phyloP scores from a whole-genome alignment of 2,797 vertebrate species.

The Pangasius larnaudii region DNA sequence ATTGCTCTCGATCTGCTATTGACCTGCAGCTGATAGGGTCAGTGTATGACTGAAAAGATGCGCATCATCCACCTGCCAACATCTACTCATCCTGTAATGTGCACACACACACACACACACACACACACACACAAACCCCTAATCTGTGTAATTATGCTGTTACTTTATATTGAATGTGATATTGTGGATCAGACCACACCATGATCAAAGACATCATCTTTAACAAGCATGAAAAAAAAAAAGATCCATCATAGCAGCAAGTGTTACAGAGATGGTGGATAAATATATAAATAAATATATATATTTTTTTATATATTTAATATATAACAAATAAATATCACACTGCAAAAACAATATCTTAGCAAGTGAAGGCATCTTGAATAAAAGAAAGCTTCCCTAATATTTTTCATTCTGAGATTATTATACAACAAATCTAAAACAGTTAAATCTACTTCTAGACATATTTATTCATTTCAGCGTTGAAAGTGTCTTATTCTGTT shows the following conservation, averaged over 20 bases:
- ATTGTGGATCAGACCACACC: background rate
- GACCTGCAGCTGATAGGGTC: constrained; percentile 91
- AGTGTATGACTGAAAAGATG: constrained; percentile 75
- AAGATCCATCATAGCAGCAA: background rate
- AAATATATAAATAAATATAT: background rate
- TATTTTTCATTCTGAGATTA: background rate
- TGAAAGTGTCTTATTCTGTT: background rate
- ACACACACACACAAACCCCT: constrained; percentile 42
- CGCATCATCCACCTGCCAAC: constrained; percentile 73
- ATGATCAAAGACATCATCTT: background rate
- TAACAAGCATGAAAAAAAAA: background rate
- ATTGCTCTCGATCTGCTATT: constrained; percentile 77
- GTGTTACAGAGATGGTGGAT: background rate
- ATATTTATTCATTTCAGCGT: background rate
- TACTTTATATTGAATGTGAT: background rate
- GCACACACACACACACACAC: constrained; percentile 27
- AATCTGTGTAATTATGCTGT: constrained; percentile 16
- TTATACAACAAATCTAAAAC: background rate
- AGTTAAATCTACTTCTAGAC: background rate
- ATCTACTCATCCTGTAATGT: constrained; percentile 1
- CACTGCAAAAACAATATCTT: background rate
- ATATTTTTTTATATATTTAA: too few relatives aligned
- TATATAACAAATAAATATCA: background rate
- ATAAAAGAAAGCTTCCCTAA: background rate
- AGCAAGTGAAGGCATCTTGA: background rate